These are phyloP conservation scores for Leptura quadrifasciata DNA, from an alignment of 2,888 invertebrate species.

Conservation along the genomic window DNA sequence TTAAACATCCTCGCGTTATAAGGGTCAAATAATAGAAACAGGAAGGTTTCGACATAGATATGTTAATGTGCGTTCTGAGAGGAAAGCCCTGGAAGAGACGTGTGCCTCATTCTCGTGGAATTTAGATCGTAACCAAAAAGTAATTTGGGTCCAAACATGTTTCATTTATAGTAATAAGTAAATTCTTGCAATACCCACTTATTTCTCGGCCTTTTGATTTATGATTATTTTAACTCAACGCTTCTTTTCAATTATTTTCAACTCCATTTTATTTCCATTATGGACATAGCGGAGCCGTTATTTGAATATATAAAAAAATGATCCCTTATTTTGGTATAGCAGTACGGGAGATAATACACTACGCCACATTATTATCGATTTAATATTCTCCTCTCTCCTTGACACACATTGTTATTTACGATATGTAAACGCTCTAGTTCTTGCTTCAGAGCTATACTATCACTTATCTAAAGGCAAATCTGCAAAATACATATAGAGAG, in stretches of 20 bases:
- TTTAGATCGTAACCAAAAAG: conserved; percentile 4
- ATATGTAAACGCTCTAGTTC: conserved; percentile 9
- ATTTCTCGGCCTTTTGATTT: neutral
- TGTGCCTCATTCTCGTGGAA: neutral
- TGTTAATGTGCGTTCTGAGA: conserved; percentile 7
- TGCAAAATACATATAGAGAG: neutral
- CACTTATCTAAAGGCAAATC: conserved; percentile 6
- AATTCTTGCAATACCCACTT: neutral
- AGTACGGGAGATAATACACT: neutral
- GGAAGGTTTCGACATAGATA: neutral
- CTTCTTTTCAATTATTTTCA: too few relatives aligned
- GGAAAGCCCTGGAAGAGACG: too few relatives aligned
- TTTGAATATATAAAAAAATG: neutral
- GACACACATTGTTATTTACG: conserved; percentile 27
- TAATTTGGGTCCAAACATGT: conserved; percentile 1
- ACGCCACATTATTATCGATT: conserved; percentile 4
- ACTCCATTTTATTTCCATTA: neutral
- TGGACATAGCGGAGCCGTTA: neutral
- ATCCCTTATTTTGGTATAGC: neutral
- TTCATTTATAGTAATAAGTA: conserved; percentile 13
- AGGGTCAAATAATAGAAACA: neutral
- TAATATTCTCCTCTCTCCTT: conserved; percentile 22
- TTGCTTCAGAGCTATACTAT: neutral
- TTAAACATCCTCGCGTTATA: neutral
- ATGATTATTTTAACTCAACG: neutral